phyloP scores from a whole-genome alignment of 1,140 invertebrate genomes.

The Neodiprion fabricii region DNA sequence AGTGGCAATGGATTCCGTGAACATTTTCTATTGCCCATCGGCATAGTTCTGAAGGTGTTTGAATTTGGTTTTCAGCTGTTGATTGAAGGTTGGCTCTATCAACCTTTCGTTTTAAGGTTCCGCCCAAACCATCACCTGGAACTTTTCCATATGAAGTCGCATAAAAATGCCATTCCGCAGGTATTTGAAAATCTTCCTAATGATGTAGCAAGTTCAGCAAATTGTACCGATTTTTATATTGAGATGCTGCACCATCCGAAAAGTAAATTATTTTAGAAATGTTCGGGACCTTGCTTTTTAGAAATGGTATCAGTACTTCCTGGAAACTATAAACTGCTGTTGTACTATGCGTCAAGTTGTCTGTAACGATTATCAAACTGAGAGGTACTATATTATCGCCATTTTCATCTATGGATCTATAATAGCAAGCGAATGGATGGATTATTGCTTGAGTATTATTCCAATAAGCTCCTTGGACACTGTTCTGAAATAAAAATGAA shows the following conservation, averaged over 20 bases:
- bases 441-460: conserved; percentile 37
- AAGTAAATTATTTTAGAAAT: conserved; percentile 43
- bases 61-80: conserved; percentile 21
- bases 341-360: conserved; percentile 35
- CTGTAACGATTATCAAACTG: conserved; percentile 30
- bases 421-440: conserved; percentile 37
- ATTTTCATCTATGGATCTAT: conserved; percentile 25
- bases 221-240: conserved; percentile 50
- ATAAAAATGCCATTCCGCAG: conserved; percentile 44
- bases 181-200: conserved; percentile 39
- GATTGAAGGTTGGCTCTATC: conserved; percentile 33
- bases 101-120: conserved; percentile 35
- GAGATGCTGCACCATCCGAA: conserved; percentile 39
- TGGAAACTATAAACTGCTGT: conserved; percentile 34
- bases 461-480: conserved; percentile 42
- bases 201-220: conserved; percentile 42
- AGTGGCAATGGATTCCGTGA: conserved; percentile 22
- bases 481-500: conserved; percentile 42
- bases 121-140: conserved; percentile 42
- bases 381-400: conserved; percentile 19
- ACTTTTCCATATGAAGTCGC: conserved; percentile 47
- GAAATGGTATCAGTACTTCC: conserved; percentile 24
- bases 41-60: conserved; percentile 23
- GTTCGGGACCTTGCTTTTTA: conserved; percentile 31
- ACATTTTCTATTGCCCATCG: conserved; percentile 25